Evolutionary conservation across 2,888 invertebrate genomes (phyloP), one percentile per base, ranked within the genome.

Genomic region (Leptodirus hochenwartii): DNA sequence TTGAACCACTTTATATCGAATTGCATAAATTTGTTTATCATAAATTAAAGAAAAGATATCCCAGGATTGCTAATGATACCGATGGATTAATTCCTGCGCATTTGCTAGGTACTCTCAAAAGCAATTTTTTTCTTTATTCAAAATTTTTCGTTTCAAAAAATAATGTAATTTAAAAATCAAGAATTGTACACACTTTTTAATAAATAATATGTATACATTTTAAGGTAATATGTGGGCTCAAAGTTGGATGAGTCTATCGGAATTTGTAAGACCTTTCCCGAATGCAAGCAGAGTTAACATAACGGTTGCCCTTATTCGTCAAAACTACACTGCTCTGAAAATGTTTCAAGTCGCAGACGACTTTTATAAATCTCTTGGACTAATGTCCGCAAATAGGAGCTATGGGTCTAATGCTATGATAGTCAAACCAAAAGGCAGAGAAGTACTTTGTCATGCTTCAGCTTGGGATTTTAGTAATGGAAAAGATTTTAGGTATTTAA

Each of bases 401-500:
- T 77, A 71, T 46, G 61, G 69, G 50, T 41, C 41, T 4, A 46
- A 47, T 3, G 64, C 65, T 1, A 53, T 67, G 43, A 61, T 77
- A 13, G 60, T 58, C 34, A 69, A 69, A 38, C 69, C 70, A 0
- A 53, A 51, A 34, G 59, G 63, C 25, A 44, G 44, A 4, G 56
- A 66, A 12, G 34, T 69, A 1, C 62, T 71, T 30, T 76, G 76
- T 38, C 62, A 72, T 41, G 70, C 73, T 1, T 69, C 71, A 2
- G 74, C 74, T 31, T 73, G 73, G 61, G 74, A 76, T 42, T 70
- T 76, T 57, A 68, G 66, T 41, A 66, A 74, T 45, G 64, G 66
- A 20, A 47, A 62, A 24, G 67, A 74, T 49, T 75, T 69, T 49
- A 64, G 70, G 75, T 64, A 49, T 48, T 41, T 32, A 28, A 8